A percentile compares a stretch with the other conserved stretches of the same genome.
Evolutionary conservation across 2,797 vertebrate species (phyloP).

Genomic region (Oreochromis grahami): DNA sequence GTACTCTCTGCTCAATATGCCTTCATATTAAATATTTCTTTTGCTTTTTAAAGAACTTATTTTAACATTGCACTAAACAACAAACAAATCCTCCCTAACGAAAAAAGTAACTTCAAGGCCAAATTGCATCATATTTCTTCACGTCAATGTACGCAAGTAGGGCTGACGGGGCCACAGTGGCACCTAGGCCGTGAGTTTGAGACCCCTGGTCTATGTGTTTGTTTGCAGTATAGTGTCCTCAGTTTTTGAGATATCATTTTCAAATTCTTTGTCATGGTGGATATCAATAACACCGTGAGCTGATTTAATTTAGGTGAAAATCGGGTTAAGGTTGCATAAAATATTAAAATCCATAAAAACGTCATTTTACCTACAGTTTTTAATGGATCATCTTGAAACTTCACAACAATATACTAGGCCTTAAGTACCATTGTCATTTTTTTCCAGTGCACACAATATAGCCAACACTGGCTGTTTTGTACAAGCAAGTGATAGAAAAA

Average conservation of each 20-base stretch:
- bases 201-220: background rate
- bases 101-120: background rate
- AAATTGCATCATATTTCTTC: background rate
- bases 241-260: background rate
- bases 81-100: background rate
- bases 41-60: background rate
- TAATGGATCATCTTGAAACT: background rate
- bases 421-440: background rate
- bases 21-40: no score
- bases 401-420: background rate
- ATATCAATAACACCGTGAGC: background rate
- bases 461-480: background rate
- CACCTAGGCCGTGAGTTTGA: background rate
- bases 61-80: background rate
- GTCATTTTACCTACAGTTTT: background rate
- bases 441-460: background rate
- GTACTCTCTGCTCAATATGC: no score
- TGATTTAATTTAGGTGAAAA: background rate
- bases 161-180: no score
- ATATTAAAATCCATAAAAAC: background rate
- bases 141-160: no score
- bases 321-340: background rate
- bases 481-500: background rate
- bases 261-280: background rate
- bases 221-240: background rate